Base-by-base conservation (phyloP, 1,140 invertebrate species). In the Acarapis woodi region DNA sequence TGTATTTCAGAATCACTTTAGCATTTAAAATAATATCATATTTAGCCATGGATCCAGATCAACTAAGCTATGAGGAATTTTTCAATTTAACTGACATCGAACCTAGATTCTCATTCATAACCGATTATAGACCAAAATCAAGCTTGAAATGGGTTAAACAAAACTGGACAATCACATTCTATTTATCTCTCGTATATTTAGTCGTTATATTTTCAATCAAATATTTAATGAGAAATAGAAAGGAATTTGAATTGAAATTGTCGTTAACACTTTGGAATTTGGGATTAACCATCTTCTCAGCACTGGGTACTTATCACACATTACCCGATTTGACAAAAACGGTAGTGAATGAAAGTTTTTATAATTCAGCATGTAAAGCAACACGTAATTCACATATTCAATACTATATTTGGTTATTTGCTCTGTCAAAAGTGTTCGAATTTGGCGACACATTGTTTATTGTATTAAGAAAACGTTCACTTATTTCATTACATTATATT, bases 401-500 rank as follows among this genome's bases (percentile, higher is more conserved):
- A 23, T 32, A 16, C 16, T 32, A 31, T 15, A 24, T 25, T 2
- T 39, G 38, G 38, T 14, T 33, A 21, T 23, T 39, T 14, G 18
- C 31, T 10, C 15, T 39, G 16, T 39, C 38, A 4, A 39, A 39
- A 24, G 18, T 39, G 3, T 14, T 20, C 9, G 25, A 94, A 55
- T 63, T 96, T 3, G 83, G 83, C 10, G 87, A 96, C 57, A 96
- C 87, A 18, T 63, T 93, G 38, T 96, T 96, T 62, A 82, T 96
- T 33, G 78, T 94, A 15, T 61, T 96, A 20, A 65, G 87, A 22
- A 94, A 94, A 57, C 83, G 90, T 53, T 78, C 77, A 1, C 62
- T 97, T 12, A 94, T 94, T 48, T 94, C 96, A 56, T 65, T 96
- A 1, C 87, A 96, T 56, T 88, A 80, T 82, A 69, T 67, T 45